A percentile compares a stretch with the other conserved stretches of the same genome.
phyloP scores from a whole-genome alignment of 2,888 invertebrate genomes.

The Ditula angustiorana region DNA sequence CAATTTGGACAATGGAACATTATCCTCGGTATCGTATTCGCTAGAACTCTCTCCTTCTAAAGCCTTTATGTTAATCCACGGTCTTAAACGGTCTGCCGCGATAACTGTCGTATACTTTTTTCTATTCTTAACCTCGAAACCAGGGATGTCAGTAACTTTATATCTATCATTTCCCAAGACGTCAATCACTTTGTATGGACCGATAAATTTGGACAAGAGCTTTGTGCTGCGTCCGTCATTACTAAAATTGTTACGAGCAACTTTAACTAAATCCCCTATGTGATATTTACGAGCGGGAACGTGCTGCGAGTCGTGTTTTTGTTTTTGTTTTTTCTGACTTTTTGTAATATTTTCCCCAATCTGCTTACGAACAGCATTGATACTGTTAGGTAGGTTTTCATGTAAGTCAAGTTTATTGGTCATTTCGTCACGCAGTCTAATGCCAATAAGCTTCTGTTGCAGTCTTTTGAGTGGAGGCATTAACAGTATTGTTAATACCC shows the following conservation, averaged over 20 bases:
- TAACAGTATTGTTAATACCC: slow-evolving; percentile 43
- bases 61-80: neutral
- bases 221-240: neutral
- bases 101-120: neutral
- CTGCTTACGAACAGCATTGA: neutral
- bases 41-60: neutral
- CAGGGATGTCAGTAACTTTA: neutral
- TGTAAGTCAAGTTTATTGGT: slow-evolving; percentile 32
- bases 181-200: neutral
- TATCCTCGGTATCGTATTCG: neutral
- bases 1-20: neutral
- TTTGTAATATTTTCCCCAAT: neutral
- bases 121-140: neutral
- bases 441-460: slow-evolving; percentile 39
- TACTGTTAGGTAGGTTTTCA: neutral
- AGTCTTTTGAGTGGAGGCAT: slow-evolving; percentile 39
- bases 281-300: neutral
- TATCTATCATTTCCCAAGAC: neutral
- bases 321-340: neutral
- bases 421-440: slow-evolving; percentile 17
- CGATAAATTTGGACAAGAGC: too few species aligned
- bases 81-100: neutral
- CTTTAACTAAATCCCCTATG: neutral
- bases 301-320: neutral
- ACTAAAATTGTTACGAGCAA: neutral